Conservation (phyloP, 2,888 invertebrate species). For the Lysandra bellargus region DNA sequence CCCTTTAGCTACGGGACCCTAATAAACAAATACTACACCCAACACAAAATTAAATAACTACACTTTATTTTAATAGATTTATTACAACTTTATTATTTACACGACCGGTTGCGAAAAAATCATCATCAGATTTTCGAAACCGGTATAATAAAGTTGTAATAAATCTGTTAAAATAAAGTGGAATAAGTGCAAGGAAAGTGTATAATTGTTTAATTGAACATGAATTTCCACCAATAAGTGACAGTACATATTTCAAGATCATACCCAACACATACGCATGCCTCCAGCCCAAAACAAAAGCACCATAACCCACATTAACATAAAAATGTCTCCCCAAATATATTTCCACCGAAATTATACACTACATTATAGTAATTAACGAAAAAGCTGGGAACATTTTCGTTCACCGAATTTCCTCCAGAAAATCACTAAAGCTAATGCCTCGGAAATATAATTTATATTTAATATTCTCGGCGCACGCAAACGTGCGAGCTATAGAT, state of each 20-base stretch:
- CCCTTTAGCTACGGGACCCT: no score
- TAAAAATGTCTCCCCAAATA: conserved; percentile 9
- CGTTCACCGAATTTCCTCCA: conserved; percentile 16
- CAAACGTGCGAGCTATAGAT: neutral
- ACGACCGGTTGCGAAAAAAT: no score
- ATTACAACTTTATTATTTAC: no score
- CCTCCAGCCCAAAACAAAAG: neutral
- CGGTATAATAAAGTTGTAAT: no score
- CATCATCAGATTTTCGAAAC: no score
- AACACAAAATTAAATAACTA: neutral
- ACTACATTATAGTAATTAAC: conserved; percentile 22
- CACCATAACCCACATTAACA: neutral
- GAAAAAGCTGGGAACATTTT: conserved; percentile 23
- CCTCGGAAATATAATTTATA: conserved; percentile 23
- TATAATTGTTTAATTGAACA: no score
- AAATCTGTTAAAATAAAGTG: no score
- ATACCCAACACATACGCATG: neutral
- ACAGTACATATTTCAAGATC: no score
- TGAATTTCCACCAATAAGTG: no score
- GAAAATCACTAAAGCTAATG: conserved; percentile 23
- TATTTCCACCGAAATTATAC: conserved; percentile 10
- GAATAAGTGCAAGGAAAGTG: no score
- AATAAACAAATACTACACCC: neutral
- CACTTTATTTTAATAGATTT: no score
- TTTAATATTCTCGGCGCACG: conserved; percentile 19